Percentiles rank a stretch among this genome's conserved stretches.
Conservation (phyloP, 1,140 invertebrate genomes). For the Ceratina japonica region DNA sequence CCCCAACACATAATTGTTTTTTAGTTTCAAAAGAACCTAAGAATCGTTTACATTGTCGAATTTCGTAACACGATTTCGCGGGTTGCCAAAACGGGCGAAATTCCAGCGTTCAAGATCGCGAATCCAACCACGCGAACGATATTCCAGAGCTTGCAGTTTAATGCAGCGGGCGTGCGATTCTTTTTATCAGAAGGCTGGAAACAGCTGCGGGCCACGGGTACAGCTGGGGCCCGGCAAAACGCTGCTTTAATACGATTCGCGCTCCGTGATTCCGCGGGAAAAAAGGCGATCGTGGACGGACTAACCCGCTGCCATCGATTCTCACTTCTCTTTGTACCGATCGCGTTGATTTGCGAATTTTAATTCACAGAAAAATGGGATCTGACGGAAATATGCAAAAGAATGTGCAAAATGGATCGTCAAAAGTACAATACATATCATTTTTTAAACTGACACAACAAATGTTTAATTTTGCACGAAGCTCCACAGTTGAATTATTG, state of each 20-base stretch:
- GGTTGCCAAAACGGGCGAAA: background rate
- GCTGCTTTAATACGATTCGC: slow-evolving; percentile 48
- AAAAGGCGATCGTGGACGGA: background rate
- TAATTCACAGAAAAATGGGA: no score
- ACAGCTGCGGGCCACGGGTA: slow-evolving; percentile 44
- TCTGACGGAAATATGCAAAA: no score
- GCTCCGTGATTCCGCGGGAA: background rate
- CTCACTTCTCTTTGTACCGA: background rate
- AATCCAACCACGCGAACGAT: background rate
- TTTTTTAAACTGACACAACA: no score
- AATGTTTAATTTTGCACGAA: no score
- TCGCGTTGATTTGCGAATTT: no score
- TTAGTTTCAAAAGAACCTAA: no score
- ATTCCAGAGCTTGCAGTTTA: slow-evolving; percentile 36
- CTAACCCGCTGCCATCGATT: slow-evolving; percentile 3
- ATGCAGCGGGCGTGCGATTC: slow-evolving; percentile 25
- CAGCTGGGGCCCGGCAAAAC: slow-evolving; percentile 47
- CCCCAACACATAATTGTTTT: no score
- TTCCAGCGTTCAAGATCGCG: slow-evolving; percentile 22
- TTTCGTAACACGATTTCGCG: no score
- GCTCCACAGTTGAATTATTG: no score
- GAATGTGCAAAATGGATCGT: no score
- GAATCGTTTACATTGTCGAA: no score
- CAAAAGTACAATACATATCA: no score
- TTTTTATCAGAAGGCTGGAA: slow-evolving; percentile 53